Percentiles rank a stretch among this genome's conserved stretches.
Conservation (phyloP, 2,113 vertebrate genomes). For the Semnornis frantzii region DNA sequence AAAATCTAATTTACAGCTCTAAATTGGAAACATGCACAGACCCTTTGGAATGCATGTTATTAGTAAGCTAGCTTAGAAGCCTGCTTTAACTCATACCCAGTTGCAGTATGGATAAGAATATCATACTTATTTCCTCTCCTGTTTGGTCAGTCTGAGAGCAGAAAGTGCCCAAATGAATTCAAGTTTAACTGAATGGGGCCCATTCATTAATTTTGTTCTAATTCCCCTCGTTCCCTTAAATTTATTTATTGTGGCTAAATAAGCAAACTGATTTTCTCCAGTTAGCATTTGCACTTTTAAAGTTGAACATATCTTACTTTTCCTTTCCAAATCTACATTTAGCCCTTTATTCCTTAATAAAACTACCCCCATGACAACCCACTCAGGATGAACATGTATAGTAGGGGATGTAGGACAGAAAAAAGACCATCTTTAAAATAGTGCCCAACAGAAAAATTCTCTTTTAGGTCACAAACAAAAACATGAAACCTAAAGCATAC, state of each 20-base stretch:
- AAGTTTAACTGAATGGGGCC: neutral
- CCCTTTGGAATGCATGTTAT: conserved; percentile 30
- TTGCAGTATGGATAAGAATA: conserved; percentile 50
- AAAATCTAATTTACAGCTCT: conserved; percentile 63
- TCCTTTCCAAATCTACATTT: neutral
- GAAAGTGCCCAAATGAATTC: conserved; percentile 14
- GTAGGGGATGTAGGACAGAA: neutral
- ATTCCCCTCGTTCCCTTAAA: neutral
- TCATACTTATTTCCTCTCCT: conserved; percentile 43
- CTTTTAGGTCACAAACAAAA: neutral
- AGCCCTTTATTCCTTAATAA: neutral
- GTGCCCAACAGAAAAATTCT: neutral
- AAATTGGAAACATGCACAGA: conserved; percentile 55
- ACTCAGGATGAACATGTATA: neutral
- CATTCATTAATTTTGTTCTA: neutral
- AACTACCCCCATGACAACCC: neutral
- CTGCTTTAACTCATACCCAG: conserved; percentile 42
- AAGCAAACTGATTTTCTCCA: neutral
- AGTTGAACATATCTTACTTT: neutral
- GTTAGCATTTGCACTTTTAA: neutral
- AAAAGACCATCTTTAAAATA: neutral
- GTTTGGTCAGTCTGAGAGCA: neutral
- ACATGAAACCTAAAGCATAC: neutral
- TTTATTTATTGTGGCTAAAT: neutral
- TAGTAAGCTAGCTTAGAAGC: conserved; percentile 46